phyloP scores from a whole-genome alignment of 1,140 invertebrate species.

The Drosophila persimilis region DNA sequence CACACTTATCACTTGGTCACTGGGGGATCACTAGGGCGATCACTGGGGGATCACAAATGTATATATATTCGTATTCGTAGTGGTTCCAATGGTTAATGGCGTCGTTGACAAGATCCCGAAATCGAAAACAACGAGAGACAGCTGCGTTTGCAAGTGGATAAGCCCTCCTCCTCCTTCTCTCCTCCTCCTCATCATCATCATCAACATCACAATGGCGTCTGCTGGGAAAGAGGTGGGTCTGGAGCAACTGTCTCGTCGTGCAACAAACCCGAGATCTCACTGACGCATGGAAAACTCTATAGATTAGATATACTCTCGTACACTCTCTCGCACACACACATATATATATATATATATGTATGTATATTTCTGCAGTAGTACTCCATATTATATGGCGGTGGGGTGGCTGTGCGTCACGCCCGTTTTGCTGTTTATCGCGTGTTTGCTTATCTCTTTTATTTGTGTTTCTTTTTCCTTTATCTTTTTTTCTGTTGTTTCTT shows the following conservation, averaged over 20 bases:
- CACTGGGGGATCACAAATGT: constrained; percentile 13
- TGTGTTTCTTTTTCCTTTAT: constrained; percentile 53
- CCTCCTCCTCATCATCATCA: no score
- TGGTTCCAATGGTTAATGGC: constrained; percentile 6
- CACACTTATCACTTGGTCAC: no score
- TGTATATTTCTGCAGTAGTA: no score
- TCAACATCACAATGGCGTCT: background rate
- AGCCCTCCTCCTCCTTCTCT: no score
- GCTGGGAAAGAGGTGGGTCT: constrained; percentile 1
- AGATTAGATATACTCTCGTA: constrained; percentile 4
- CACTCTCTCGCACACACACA: no score
- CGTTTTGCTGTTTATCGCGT: constrained; percentile 63
- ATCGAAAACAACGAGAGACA: constrained; percentile 83
- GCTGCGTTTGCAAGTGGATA: constrained; percentile 54
- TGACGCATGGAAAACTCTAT: constrained; percentile 41
- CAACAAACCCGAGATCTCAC: constrained; percentile 82
- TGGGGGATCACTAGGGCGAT: constrained; percentile 1
- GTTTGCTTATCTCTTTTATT: constrained; percentile 58
- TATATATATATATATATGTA: no score
- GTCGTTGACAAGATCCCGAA: constrained; percentile 81
- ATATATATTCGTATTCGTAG: background rate
- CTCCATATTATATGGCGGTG: no score
- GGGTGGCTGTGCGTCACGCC: constrained; percentile 60
- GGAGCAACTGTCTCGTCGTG: constrained; percentile 79
- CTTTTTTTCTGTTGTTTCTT: constrained; percentile 21